A percentile compares a stretch with the other conserved stretches of the same genome.
phyloP scores from a whole-genome alignment of 2,797 vertebrate species.

The Thunnus albacares region DNA sequence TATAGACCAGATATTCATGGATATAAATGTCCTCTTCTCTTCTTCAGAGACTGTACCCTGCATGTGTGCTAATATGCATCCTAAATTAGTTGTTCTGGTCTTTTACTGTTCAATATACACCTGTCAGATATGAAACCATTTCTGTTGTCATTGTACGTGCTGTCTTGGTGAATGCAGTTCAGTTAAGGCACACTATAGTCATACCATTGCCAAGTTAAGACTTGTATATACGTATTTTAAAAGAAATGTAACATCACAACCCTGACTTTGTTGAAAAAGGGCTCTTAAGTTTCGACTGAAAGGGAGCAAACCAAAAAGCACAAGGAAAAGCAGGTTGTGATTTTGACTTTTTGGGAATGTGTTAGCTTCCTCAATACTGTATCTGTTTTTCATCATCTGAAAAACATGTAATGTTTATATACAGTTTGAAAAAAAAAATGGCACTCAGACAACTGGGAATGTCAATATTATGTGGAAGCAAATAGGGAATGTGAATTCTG shows the following conservation, averaged over 20 bases:
- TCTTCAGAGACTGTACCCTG: slow-evolving; percentile 60
- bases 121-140: slow-evolving; percentile 38
- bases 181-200: slow-evolving; percentile 39
- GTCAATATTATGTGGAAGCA: slow-evolving; percentile 76
- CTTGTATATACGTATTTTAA: slow-evolving; percentile 52
- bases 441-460: slow-evolving; percentile 52
- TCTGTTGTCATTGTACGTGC: slow-evolving; percentile 34
- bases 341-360: slow-evolving; percentile 60
- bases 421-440: slow-evolving; percentile 69
- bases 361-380: slow-evolving; percentile 32
- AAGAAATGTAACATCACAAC: slow-evolving; percentile 31
- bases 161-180: slow-evolving; percentile 55
- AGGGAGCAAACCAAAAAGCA: slow-evolving; percentile 85
- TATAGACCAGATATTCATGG: slow-evolving; percentile 42
- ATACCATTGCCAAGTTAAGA: slow-evolving; percentile 39
- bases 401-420: slow-evolving; percentile 80
- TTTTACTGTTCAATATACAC: slow-evolving; percentile 40
- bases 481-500: slow-evolving; percentile 78
- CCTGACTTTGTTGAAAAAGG: slow-evolving; percentile 61
- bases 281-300: slow-evolving; percentile 60
- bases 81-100: slow-evolving; percentile 51
- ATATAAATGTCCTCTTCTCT: slow-evolving; percentile 41
- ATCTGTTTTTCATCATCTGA: slow-evolving; percentile 80
- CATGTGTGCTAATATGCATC: slow-evolving; percentile 71
- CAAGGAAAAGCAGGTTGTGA: slow-evolving; percentile 82